Evolutionary conservation across 2,797 vertebrate genomes (phyloP), one percentile per base, ranked within the genome.

Genomic region (Tamandua tetradactyla): DNA sequence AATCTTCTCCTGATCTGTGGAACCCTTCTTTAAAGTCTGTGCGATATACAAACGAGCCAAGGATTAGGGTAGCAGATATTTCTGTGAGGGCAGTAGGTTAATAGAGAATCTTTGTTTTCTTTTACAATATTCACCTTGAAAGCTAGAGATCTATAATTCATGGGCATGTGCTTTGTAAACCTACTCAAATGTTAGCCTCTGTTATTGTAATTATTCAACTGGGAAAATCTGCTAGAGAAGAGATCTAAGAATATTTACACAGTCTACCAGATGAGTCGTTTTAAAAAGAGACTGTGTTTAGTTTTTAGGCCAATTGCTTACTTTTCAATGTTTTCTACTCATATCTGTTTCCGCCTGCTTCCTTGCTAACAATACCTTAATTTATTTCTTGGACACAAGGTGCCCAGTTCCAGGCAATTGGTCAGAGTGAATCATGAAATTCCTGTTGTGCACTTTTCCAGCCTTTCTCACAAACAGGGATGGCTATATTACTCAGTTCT

Each of bases 21-120:
- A 98, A 40, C 98, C 98, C 76, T 97, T 98, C 95, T 98, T 98
- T 91, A 99, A 96, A 75, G 98, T 99, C 98, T 99, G 47, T 25
- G 90, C 86, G 96, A 97, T 15, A 97, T 37, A 95, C 97, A 82
- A 93, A 93, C 42, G 97, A 96, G 66, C 52, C 88, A 96, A 49
- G 11, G 78, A 30, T 84, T 71, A 91, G 2, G 32, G 74, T 0
- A 88, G 49, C 68, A 93, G 52, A 69, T 10, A 37, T 83, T 75
- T 85, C 69, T 64, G 32, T 52, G 80, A 87, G 35, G 17, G 91
- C 64, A 64, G 32, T 44, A 42, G 7, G n/a, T 72, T 76, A 82
- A 69, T 40, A 23, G 17, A 75, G 18, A 91, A 9, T 35, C 10
- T 72, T 87, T 37, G 30, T 37, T 94, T 78, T 76, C 6, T 59